Evolutionary conservation across 2,888 invertebrate genomes (phyloP), one percentile per base, ranked within the genome.

Genomic region (Myathropa florea): DNA sequence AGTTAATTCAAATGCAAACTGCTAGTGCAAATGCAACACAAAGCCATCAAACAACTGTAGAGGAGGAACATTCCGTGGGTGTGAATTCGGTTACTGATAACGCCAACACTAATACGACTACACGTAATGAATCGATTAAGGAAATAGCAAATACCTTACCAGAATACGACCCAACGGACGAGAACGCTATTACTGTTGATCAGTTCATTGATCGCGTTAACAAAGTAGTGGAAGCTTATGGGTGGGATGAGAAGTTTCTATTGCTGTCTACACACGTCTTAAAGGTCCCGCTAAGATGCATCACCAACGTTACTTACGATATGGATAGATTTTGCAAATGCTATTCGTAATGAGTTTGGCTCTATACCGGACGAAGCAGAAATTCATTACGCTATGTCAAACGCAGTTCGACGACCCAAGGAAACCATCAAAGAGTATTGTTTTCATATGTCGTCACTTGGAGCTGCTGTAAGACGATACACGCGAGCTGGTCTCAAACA

Each of bases 191-290:
- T 76, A 36, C 71, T 1, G 75, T 75, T 71, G 57, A 64, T 39
- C 30, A 75, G 53, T 65, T 63, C 26, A 53, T 77, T 39, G 76
- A 77, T 28, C 76, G 67, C 36, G 67, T 77, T 57, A 67, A 77
- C 39, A 70, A 78, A 30, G 77, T 68, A 23, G 33, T 68, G 33
- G 77, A 78, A n/a, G 77, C 77, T 7, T 78, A 68, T 33, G 70
- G 55, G n/a, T 78, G 68, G 77, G 39, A 78, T 46, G 61, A 78
- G 36, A 78, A 78, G 33, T 78, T 78, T 60, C 36, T 78, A n/a
- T 26, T 78, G 55, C 36, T 70, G 68, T 77, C 33, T 77, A 68
- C 33, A 68, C n/a, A n/a, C n/a, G n/a, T n/a, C n/a, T n/a, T n/a
- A n/a, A n/a, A n/a, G n/a, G n/a, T n/a, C n/a, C n/a, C 12, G 70